A percentile compares a stretch with the other conserved stretches of the same genome.
These are phyloP conservation scores for Drosophila lutescens DNA, from an alignment of 2,888 invertebrate genomes.

Conservation along the genomic window DNA sequence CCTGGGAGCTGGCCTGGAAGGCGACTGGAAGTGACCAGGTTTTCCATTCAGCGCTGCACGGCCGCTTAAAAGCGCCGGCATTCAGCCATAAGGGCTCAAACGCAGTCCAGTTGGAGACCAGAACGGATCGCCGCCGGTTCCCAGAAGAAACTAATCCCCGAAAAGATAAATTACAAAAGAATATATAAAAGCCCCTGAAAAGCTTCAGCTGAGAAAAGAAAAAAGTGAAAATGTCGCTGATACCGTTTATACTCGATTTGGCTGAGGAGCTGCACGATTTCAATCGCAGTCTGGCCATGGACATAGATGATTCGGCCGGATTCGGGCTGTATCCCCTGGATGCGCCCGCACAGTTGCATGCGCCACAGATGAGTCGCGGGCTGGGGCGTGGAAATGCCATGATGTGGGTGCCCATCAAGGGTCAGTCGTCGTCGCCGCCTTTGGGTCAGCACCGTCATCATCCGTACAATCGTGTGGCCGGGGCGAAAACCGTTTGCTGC, in stretches of 20 bases:
- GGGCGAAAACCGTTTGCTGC: slow-evolving; percentile 72
- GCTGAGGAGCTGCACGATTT: slow-evolving; percentile 76
- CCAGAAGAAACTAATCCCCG: slow-evolving; percentile 17
- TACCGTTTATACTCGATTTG: slow-evolving; percentile 80
- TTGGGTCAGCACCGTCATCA: slow-evolving; percentile 66
- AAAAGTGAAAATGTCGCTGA: slow-evolving; percentile 71
- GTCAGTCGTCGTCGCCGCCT: slow-evolving; percentile 28
- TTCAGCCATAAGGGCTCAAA: slow-evolving; percentile 74
- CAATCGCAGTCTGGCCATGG: slow-evolving; percentile 65
- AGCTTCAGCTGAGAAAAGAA: neutral
- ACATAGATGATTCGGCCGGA: slow-evolving; percentile 80
- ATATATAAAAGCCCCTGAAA: neutral
- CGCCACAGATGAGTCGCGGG: slow-evolving; percentile 46
- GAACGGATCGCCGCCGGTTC: slow-evolving; percentile 63
- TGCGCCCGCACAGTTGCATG: slow-evolving; percentile 49
- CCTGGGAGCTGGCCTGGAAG: slow-evolving; percentile 34
- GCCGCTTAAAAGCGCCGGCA: slow-evolving; percentile 69
- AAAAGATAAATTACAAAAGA: slow-evolving; percentile 1
- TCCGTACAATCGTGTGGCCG: slow-evolving; percentile 68
- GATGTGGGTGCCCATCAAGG: slow-evolving; percentile 70
- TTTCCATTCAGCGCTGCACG: slow-evolving; percentile 75
- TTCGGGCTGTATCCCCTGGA: slow-evolving; percentile 82
- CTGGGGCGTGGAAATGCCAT: slow-evolving; percentile 30
- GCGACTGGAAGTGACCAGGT: slow-evolving; percentile 40
- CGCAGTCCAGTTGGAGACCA: slow-evolving; percentile 73